These are phyloP conservation scores for Natrix natrix DNA, from an alignment of 2,797 vertebrate species.

Conservation along the genomic window DNA sequence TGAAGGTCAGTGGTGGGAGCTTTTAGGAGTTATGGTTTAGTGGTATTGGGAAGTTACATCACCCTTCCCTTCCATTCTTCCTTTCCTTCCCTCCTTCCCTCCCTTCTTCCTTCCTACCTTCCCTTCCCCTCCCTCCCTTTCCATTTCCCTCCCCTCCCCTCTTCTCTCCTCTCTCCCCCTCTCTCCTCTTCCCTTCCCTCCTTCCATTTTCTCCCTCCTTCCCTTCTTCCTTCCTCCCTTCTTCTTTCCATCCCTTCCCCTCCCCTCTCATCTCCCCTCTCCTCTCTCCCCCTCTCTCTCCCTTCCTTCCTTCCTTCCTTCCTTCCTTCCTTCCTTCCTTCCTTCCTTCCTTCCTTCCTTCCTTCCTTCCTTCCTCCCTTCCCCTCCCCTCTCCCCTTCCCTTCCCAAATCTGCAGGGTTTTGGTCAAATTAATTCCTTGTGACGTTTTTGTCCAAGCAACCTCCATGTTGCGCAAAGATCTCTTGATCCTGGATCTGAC, in stretches of 20 bases:
- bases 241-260: no score
- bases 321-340: no score
- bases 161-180: no score
- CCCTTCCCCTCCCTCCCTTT: background rate
- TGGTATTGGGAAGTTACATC: background rate
- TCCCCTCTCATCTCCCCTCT: no score
- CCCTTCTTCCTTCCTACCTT: background rate
- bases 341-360: no score
- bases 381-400: no score
- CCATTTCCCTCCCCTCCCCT: no score
- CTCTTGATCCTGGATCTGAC: background rate
- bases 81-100: background rate
- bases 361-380: no score
- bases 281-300: no score
- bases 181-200: no score
- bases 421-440: background rate
- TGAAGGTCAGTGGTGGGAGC: background rate
- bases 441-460: background rate
- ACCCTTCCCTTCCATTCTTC: background rate
- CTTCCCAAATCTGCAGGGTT: background rate
- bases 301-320: accelerated
- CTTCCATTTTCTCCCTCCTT: no score
- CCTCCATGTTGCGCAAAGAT: background rate
- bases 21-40: background rate
- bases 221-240: no score